Conservation (phyloP, 2,797 vertebrate genomes). For the Pelobates cultripes region DNA sequence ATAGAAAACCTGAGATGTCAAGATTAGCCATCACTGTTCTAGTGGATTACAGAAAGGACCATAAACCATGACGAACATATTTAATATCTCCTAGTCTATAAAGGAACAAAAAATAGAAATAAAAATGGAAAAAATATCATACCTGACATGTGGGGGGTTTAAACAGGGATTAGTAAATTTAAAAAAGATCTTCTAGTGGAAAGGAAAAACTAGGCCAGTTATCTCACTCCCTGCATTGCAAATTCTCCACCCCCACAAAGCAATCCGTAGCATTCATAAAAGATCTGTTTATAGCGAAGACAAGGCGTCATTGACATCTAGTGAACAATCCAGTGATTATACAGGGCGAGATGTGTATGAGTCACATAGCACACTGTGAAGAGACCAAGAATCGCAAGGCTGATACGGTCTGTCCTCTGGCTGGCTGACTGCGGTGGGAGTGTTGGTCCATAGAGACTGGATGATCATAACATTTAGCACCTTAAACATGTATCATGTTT, state of each 20-base stretch:
- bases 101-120: too few species aligned
- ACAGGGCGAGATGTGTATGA: neutral
- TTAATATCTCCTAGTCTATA: too few species aligned
- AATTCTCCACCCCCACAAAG: neutral
- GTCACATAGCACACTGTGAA: neutral
- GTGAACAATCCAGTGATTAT: slow-evolving; percentile 36
- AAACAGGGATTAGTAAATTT: neutral
- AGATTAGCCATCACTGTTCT: too few species aligned
- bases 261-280: neutral
- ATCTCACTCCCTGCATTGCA: neutral
- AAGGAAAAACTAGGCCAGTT: neutral
- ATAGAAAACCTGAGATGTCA: too few species aligned
- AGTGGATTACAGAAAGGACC: too few species aligned
- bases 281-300: neutral
- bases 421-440: too few species aligned
- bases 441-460: too few species aligned
- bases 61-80: too few species aligned
- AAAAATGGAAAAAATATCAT: neutral
- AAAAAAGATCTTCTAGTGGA: neutral
- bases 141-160: neutral
- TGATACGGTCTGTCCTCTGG: too few species aligned
- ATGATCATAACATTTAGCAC: too few species aligned
- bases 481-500: too few species aligned
- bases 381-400: too few species aligned
- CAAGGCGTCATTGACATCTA: slow-evolving; percentile 28